Evolutionary conservation across 2,888 invertebrate species (phyloP), one percentile per base, ranked within the genome.

Genomic region (Trypoxylon attenuatum): DNA sequence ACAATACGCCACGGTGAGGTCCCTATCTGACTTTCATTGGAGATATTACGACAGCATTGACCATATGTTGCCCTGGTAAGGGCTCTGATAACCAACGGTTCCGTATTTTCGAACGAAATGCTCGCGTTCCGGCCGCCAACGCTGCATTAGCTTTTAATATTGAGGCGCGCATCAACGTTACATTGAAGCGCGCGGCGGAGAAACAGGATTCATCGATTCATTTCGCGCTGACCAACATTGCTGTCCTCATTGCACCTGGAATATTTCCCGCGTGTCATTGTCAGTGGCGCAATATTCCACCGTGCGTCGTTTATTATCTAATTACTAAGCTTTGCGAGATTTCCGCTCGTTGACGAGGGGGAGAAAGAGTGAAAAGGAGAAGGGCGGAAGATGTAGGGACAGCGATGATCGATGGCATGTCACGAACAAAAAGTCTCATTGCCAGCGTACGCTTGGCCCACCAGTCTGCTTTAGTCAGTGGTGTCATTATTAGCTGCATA

Each of bases 21-120:
- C 52, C 41, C 59, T 61, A 52, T 64, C 61, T 42, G 29, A 42
- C 13, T 53, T 43, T 39, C 39, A 22, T 18, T n/a, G 19, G 21
- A 23, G 49, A 51, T 52, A 25, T 45, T 54, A 39, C 18, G 21
- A 27, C 59, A 58, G 33, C 33, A 6, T 13, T 33, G 33, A 33
- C 33, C 33, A 13, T 33, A 33, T 33, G 33, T 33, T 33, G 33
- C 33, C 8, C 33, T 33, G n/a, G n/a, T 25, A 33, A 33, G 33
- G 33, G 33, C 33, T 33, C 13, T 33, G 5, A 33, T 33, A 33
- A 33, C 33, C 33, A 5, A 13, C 33, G n/a, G 13, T 33, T n/a
- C 33, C 33, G 4, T 10, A 33, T 6, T 1, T n/a, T 5, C 3
- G 33, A 13, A 33, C 13, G 10, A 33, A 33, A 33, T 10, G 33